These are phyloP conservation scores for Urocyon cinereoargenteus DNA, from an alignment of 2,797 vertebrate species.

Conservation along the genomic window DNA sequence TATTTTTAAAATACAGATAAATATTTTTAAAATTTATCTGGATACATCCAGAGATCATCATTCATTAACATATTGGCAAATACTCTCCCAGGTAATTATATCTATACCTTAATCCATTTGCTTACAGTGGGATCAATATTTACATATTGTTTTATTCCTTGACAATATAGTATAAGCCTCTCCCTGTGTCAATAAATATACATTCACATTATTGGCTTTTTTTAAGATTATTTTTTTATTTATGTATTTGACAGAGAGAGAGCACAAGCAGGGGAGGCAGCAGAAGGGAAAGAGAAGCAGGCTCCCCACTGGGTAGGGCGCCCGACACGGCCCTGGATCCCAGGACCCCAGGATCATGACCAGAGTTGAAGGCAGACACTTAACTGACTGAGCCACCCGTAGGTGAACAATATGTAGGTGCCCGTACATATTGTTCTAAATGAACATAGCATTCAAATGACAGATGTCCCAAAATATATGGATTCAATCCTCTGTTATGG, in stretches of 20 bases:
- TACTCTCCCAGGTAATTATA: background rate
- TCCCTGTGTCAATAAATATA: background rate
- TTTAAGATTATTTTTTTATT: no score
- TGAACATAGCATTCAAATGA: background rate
- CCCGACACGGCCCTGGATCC: no score
- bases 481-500: background rate
- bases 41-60: background rate
- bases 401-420: no score
- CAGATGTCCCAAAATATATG: background rate
- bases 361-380: no score
- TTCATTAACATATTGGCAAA: background rate
- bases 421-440: background rate
- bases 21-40: background rate
- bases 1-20: background rate
- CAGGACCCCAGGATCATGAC: no score
- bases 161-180: background rate
- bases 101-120: background rate
- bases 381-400: no score
- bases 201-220: background rate
- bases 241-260: no score
- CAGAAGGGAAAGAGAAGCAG: no score
- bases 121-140: background rate
- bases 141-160: background rate
- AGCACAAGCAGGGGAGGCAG: no score
- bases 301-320: no score